phyloP scores from a whole-genome alignment of 2,888 invertebrate species.

The Trichopoda pennipes region DNA sequence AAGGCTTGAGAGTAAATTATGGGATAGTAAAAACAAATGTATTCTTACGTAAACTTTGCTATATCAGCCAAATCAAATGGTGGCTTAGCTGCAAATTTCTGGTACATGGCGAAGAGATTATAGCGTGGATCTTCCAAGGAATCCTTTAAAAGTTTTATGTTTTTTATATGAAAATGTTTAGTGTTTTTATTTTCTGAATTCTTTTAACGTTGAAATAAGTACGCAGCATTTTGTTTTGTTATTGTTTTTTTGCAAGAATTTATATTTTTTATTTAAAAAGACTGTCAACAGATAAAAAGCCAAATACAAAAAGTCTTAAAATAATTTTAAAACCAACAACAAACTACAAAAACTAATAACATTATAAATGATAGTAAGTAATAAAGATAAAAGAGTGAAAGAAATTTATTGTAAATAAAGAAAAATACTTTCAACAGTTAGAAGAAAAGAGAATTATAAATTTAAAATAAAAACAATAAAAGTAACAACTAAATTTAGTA shows the following conservation, averaged over 20 bases:
- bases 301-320: slow-evolving; percentile 54
- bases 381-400: slow-evolving; percentile 16
- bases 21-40: background rate
- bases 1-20: background rate
- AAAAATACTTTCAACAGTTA: no score
- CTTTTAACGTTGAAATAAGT: slow-evolving; percentile 63
- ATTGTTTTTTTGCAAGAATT: slow-evolving; percentile 26
- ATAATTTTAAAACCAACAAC: slow-evolving; percentile 23
- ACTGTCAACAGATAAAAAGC: slow-evolving; percentile 38
- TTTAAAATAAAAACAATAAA: no score
- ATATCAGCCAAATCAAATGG: slow-evolving; percentile 80
- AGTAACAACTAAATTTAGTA: no score
- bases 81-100: slow-evolving; percentile 80
- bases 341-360: slow-evolving; percentile 61
- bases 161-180: slow-evolving; percentile 21
- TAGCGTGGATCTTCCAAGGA: slow-evolving; percentile 79
- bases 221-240: slow-evolving; percentile 59
- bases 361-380: slow-evolving; percentile 60
- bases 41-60: slow-evolving; percentile 79
- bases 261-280: slow-evolving; percentile 40
- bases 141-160: slow-evolving; percentile 74
- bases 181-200: slow-evolving; percentile 7
- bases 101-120: slow-evolving; percentile 81
- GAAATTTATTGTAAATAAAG: background rate
- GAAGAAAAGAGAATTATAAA: no score